Conservation (phyloP, 2,888 invertebrate species). For the Synanthedon formicaeformis region DNA sequence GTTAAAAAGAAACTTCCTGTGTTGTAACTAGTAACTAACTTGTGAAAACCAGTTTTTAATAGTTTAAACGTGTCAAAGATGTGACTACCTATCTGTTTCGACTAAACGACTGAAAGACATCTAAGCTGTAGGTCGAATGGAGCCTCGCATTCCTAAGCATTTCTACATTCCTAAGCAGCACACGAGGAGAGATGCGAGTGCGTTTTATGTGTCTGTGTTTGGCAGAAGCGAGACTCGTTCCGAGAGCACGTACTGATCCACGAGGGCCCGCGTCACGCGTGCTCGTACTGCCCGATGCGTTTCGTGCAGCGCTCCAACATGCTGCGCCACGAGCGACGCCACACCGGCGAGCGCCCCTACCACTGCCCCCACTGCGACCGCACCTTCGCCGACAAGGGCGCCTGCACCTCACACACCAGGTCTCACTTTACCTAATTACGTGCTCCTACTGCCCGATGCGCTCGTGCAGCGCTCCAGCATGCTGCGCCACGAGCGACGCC, state of each 20-base stretch:
- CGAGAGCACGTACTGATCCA: slow-evolving; percentile 71
- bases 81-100: too few relatives aligned
- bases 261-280: slow-evolving; percentile 70
- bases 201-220: background rate
- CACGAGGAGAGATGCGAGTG: too few relatives aligned
- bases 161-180: too few relatives aligned
- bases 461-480: slow-evolving; percentile 69
- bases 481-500: slow-evolving; percentile 67
- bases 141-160: too few relatives aligned
- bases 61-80: too few relatives aligned
- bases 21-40: too few relatives aligned
- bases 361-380: slow-evolving; percentile 64
- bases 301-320: slow-evolving; percentile 73
- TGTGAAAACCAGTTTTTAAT: too few relatives aligned
- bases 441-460: slow-evolving; percentile 72
- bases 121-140: too few relatives aligned
- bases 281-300: slow-evolving; percentile 70
- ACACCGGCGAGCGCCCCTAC: slow-evolving; percentile 71
- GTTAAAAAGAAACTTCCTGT: too few relatives aligned
- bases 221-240: slow-evolving; percentile 68
- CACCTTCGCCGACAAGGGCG: slow-evolving; percentile 70
- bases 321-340: slow-evolving; percentile 67
- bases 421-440: slow-evolving; percentile 16
- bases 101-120: too few relatives aligned
- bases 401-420: slow-evolving; percentile 65